Conservation (phyloP, 2,888 invertebrate species). For the Drosophila fungiperda region DNA sequence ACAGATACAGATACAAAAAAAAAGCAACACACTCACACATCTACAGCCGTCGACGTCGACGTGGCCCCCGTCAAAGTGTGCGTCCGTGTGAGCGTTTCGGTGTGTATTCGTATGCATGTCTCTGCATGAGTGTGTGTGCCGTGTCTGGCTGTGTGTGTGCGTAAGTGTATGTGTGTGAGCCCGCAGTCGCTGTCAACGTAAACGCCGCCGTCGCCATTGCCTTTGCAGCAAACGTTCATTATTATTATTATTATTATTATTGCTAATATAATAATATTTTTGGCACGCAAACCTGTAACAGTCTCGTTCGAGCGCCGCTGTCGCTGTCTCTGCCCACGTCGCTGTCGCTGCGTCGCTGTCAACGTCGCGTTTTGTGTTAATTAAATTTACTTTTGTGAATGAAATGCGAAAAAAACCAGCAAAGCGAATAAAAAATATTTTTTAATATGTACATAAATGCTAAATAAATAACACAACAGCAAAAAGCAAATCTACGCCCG, state of each 20-base stretch:
- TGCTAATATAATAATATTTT: conserved; percentile 68
- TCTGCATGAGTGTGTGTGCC: conserved; percentile 46
- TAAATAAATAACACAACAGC: conserved; percentile 67
- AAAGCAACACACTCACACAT: conserved; percentile 61
- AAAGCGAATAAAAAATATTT: conserved; percentile 78
- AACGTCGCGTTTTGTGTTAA: conserved; percentile 74
- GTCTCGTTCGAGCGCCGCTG: conserved; percentile 43
- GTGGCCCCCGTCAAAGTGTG: conserved; percentile 68
- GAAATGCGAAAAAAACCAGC: conserved; percentile 80
- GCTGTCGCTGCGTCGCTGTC: conserved; percentile 33
- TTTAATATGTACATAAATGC: conserved; percentile 76
- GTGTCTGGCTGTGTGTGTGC: background rate
- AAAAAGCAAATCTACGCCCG: conserved; percentile 48
- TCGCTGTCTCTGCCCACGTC: conserved; percentile 35
- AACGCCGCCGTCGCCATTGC: conserved; percentile 26
- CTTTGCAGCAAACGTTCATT: conserved; percentile 54
- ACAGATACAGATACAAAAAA: conserved; percentile 57
- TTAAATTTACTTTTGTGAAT: conserved; percentile 82
- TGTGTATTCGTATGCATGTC: conserved; percentile 40
- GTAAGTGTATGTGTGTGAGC: conserved; percentile 44
- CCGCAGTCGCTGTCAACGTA: conserved; percentile 49
- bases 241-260: conserved; percentile 67
- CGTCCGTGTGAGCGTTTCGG: conserved; percentile 43
- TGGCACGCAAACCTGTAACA: conserved; percentile 76
- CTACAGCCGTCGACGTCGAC: conserved; percentile 55